phyloP scores from a whole-genome alignment of 2,888 invertebrate genomes.

The Apamea anceps region DNA sequence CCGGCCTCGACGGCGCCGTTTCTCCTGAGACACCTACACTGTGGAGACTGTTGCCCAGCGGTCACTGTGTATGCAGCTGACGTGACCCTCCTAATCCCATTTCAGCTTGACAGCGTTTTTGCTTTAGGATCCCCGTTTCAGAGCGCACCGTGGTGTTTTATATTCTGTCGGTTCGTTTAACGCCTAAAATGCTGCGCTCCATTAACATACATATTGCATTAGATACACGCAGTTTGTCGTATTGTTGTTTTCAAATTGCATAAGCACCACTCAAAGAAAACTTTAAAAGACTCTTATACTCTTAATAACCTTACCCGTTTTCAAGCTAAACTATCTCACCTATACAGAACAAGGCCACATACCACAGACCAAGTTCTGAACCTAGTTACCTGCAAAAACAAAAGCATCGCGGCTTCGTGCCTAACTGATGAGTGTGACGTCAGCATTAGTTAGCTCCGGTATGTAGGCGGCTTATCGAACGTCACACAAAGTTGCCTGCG shows the following conservation, averaged over 20 bases:
- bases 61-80: neutral
- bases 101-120: neutral
- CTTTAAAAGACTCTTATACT: conserved; percentile 6
- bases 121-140: neutral
- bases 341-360: conserved; percentile 23
- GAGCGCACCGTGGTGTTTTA: neutral
- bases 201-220: neutral
- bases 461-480: conserved; percentile 72
- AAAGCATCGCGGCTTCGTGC: conserved; percentile 24
- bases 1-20: neutral
- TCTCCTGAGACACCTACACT: neutral
- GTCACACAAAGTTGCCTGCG: conserved; percentile 72
- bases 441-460: conserved; percentile 65
- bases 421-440: conserved; percentile 55
- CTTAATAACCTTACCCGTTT: conserved; percentile 16
- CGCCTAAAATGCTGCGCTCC: neutral
- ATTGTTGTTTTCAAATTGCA: neutral
- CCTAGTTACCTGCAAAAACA: conserved; percentile 37
- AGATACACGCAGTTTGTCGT: neutral
- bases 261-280: neutral
- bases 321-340: conserved; percentile 26
- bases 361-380: conserved; percentile 15
- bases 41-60: neutral
- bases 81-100: neutral
- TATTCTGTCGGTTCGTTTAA: neutral